These are phyloP conservation scores for Proteles cristata DNA, from an alignment of 2,113 vertebrate species.

Conservation along the genomic window DNA sequence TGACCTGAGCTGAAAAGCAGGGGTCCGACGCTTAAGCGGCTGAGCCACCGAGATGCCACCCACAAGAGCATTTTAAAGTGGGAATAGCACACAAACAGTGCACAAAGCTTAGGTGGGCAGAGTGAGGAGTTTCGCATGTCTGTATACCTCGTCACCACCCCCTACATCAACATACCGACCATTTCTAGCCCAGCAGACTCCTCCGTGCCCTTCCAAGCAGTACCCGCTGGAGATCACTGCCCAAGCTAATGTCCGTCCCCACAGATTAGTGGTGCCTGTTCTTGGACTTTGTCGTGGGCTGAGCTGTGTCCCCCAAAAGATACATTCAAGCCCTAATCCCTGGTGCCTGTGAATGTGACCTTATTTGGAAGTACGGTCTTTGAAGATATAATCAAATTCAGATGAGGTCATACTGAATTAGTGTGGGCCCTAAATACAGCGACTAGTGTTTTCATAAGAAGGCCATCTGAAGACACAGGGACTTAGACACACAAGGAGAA, in stretches of 20 bases:
- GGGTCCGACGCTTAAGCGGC: neutral
- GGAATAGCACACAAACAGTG: neutral
- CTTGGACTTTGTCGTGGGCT: neutral
- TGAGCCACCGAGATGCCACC: neutral
- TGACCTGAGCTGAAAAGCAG: neutral
- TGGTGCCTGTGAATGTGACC: neutral
- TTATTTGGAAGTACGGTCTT: neutral
- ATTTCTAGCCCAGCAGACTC: neutral
- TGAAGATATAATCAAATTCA: neutral
- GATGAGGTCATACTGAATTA: neutral
- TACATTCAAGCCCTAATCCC: neutral
- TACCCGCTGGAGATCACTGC: rapidly evolving
- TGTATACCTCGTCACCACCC: rapidly evolving
- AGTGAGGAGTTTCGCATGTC: neutral
- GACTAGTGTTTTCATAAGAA: neutral
- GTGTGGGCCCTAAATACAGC: neutral
- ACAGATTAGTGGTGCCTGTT: neutral
- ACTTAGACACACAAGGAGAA: neutral
- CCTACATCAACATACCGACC: neutral
- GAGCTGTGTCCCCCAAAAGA: neutral
- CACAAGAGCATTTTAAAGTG: neutral
- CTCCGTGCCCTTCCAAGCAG: neutral
- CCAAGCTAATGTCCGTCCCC: neutral
- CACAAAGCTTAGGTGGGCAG: neutral
- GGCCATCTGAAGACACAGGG: neutral